Base-by-base conservation (phyloP, 2,113 vertebrate genomes). In the Eonycteris spelaea region DNA sequence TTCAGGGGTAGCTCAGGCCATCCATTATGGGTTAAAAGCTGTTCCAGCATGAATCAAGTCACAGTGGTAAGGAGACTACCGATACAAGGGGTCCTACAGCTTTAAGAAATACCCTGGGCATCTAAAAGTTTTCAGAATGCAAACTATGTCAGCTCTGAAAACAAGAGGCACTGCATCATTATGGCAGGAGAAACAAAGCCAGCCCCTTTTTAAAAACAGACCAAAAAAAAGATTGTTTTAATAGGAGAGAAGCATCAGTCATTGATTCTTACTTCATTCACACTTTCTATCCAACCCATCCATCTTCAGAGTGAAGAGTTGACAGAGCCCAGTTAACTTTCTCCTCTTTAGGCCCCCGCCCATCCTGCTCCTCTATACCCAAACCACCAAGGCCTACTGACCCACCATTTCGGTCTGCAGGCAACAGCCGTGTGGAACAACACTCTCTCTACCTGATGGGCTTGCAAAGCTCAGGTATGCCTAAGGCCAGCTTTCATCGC, bases 151-250 rank as follows among this genome's bases (percentile, higher is more conserved):
- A 98, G 97, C 98, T 94, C 98, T 97, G 95, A 97, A 98, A 99
- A 99, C 99, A 99, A 99, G 99, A 99, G 99, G 99, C 98, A 99
- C 99, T 99, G 99, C 99, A 99, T 99, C 99, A 99, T 99, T 98
- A 98, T 99, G 99, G 99, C 99, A 99, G 99, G 98, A 99, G 98
- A 98, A 98, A 99, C 99, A 99, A 99, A 99, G 99, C 99, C 98
- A 98, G 98, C 99, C 99, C 99, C 99, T 99, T 98, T 99, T 98
- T 98, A 98, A 98, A 99, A 98, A 99, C 91, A 67, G 98, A 98
- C 98, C 98, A 98, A 98, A 98, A 97, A 98, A 97, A 98, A 98
- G 98, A 98, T 98, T 98, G 98, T 98, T 98, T 98, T 98, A 98
- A 98, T 99, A 98, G 98, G 99, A 99, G 99, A 99, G 99, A 99